Evolutionary conservation across 2,113 vertebrate genomes (phyloP).

Genomic region (Protomyctophum bolini): DNA sequence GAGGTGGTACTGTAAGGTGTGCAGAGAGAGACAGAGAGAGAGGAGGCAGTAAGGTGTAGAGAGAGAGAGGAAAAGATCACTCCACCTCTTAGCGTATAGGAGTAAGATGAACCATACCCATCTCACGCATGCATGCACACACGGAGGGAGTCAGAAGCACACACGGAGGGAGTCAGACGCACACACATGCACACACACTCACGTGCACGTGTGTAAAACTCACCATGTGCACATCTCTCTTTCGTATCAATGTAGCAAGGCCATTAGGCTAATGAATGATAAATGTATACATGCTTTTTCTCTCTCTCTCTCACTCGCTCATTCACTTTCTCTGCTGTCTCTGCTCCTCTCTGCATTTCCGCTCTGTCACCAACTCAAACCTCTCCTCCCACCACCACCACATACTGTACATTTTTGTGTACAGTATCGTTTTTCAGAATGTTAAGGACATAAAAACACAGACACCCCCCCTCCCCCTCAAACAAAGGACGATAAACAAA

Average conservation of each 20-base stretch:
- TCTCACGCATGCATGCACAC: slow-evolving; percentile 18
- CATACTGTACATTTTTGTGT: no score
- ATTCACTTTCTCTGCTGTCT: neutral
- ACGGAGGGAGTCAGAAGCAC: neutral
- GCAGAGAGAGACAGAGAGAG: neutral
- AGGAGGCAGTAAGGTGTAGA: no score
- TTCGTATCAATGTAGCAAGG: neutral
- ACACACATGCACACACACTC: slow-evolving; percentile 4
- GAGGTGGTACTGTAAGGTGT: neutral
- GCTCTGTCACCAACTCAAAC: slow-evolving; percentile 23
- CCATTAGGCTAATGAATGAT: slow-evolving; percentile 32
- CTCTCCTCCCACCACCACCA: slow-evolving; percentile 39
- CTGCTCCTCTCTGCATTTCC: slow-evolving; percentile 28
- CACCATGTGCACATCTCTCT: neutral
- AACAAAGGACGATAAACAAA: neutral
- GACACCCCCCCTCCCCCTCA: slow-evolving; percentile 9
- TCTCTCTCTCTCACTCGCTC: slow-evolving; percentile 24
- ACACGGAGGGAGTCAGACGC: neutral
- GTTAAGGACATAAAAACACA: slow-evolving; percentile 21
- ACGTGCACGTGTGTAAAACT: neutral
- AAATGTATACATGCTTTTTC: slow-evolving; percentile 36
- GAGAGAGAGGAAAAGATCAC: neutral
- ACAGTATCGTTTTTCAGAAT: no score
- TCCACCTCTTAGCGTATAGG: slow-evolving; percentile 6
- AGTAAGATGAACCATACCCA: slow-evolving; percentile 3